Conservation (phyloP, 2,888 invertebrate genomes). For the Dexiosoma caninum region DNA sequence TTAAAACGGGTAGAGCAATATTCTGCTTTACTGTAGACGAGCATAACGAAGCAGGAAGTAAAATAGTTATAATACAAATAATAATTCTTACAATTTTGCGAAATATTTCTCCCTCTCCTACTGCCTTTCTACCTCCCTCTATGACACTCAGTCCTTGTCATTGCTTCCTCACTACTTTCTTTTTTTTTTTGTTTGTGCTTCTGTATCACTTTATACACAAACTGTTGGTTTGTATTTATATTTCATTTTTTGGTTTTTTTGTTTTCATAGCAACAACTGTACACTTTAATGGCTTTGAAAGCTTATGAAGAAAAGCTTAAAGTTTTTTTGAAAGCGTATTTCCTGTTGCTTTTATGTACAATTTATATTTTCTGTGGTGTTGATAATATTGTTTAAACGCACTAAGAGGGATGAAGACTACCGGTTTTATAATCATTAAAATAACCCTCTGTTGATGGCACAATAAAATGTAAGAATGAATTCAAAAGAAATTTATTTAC, state of each 20-base stretch:
- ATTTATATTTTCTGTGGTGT: background rate
- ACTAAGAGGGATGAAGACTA: background rate
- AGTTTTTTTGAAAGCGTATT: constrained; percentile 36
- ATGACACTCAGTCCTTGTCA: no score
- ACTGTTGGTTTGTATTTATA: background rate
- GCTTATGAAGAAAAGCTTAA: constrained; percentile 11
- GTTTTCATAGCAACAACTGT: background rate
- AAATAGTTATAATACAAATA: constrained; percentile 21
- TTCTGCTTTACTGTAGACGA: constrained; percentile 1
- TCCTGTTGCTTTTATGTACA: constrained; percentile 11
- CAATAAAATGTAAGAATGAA: constrained; percentile 11
- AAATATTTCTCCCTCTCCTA: background rate
- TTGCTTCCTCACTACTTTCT: no score
- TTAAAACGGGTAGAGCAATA: background rate
- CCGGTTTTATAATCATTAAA: constrained; percentile 16
- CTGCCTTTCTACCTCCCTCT: background rate
- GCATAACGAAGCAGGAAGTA: constrained; percentile 37
- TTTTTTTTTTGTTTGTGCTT: background rate
- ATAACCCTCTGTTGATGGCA: constrained; percentile 38
- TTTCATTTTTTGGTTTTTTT: background rate
- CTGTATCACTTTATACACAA: constrained; percentile 5
- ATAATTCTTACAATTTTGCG: constrained; percentile 25
- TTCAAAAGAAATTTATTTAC: background rate
- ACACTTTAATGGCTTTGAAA: background rate
- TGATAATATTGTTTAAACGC: background rate